Conservation (phyloP, 2,888 invertebrate species). For the Serrognathus titanus region DNA sequence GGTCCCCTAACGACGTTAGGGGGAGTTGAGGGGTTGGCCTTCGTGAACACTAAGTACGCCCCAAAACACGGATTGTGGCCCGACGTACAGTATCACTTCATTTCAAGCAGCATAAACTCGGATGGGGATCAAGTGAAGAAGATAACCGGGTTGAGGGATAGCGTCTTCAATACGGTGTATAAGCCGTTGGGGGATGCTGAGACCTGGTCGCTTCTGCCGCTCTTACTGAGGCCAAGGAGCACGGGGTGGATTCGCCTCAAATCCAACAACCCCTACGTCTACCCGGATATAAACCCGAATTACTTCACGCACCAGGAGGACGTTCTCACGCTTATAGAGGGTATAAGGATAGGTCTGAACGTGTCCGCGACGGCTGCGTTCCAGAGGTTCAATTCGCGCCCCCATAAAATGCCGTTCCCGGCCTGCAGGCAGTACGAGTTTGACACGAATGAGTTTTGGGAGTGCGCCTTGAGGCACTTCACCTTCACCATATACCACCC, state of each 20-base stretch:
- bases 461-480: conserved; percentile 76
- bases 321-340: conserved; percentile 73
- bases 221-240: conserved; percentile 81
- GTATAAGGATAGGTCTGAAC: conserved; percentile 78
- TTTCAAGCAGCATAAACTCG: conserved; percentile 79
- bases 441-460: conserved; percentile 83
- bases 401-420: conserved; percentile 76
- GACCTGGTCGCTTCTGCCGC: conserved; percentile 80
- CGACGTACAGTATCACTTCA: conserved; percentile 84
- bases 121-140: conserved; percentile 71
- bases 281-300: conserved; percentile 87
- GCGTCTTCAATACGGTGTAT: conserved; percentile 81
- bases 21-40: conserved; percentile 84
- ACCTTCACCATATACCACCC: conserved; percentile 83
- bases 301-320: conserved; percentile 87
- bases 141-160: conserved; percentile 71
- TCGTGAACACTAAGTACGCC: conserved; percentile 84
- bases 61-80: conserved; percentile 74
- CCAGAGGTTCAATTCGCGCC: conserved; percentile 74
- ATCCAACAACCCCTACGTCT: conserved; percentile 74
- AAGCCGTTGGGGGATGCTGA: conserved; percentile 75
- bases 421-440: conserved; percentile 72
- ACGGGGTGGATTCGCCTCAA: conserved; percentile 82
- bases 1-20: conserved; percentile 79
- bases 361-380: conserved; percentile 78